These are phyloP conservation scores for Psephotus haematonotus DNA, from an alignment of 2,113 vertebrate genomes.

Conservation along the genomic window DNA sequence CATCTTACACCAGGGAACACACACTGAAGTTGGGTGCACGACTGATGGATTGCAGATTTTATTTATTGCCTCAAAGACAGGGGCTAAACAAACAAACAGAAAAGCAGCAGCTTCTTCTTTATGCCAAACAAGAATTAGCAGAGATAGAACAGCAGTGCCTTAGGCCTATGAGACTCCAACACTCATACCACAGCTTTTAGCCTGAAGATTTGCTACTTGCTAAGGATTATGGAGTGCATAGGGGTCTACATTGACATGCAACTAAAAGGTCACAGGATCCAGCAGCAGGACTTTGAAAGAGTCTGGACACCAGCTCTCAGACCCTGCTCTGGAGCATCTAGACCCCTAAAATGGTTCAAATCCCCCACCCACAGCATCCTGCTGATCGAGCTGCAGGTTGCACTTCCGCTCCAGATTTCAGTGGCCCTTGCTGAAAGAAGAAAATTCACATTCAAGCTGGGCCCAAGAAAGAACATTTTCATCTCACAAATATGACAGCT, in stretches of 20 bases:
- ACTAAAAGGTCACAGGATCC: neutral
- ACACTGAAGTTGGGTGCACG: neutral
- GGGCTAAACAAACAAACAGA: neutral
- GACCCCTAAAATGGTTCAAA: neutral
- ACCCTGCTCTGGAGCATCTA: neutral
- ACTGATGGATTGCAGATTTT: neutral
- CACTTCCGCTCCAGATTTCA: neutral
- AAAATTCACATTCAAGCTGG: neutral
- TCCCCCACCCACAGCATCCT: neutral
- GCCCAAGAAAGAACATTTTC: neutral
- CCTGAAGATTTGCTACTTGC: neutral
- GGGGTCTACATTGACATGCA: neutral
- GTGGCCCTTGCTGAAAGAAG: neutral
- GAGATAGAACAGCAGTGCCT: neutral
- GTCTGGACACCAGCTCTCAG: neutral
- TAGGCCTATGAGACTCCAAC: neutral
- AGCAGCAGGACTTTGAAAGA: neutral
- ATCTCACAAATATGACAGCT: neutral
- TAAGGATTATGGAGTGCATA: neutral
- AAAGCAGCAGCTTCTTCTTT: neutral
- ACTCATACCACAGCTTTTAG: neutral
- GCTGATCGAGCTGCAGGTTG: fast-evolving
- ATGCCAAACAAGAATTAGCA: neutral
- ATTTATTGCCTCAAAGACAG: neutral
- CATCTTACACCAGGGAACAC: neutral